Base-by-base conservation (phyloP, 2,888 invertebrate genomes). In the Linyphia triangularis region DNA sequence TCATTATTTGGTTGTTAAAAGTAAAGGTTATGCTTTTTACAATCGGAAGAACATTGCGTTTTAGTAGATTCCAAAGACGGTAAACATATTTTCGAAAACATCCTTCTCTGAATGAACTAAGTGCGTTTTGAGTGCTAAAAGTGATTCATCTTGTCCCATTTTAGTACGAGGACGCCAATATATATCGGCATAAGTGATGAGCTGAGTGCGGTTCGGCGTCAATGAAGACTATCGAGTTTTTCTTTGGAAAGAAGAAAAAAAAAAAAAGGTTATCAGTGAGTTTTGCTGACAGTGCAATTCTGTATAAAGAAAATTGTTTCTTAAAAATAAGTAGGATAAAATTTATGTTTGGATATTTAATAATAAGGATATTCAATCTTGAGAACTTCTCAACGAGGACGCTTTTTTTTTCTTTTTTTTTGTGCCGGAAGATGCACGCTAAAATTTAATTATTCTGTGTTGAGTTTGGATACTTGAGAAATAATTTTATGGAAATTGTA, bases 61-160 rank as follows among this genome's bases (percentile, higher is more conserved):
- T n/a, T n/a, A n/a, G n/a, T n/a, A n/a, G n/a, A n/a, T n/a, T n/a
- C n/a, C n/a, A n/a, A n/a, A 75, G 59, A n/a, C 4, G 22, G 59
- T 75, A 59, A 75, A 75, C 59, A 61, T 24, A 24, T 37, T 75
- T 59, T 73, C 7, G 33, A 19, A 61, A 77, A 77, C 26, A 40
- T 24, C 63, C 77, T 63, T n/a, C 22, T n/a, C 61, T 13, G 33
- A 24, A 22, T 19, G 26, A 24, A n/a, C n/a, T 77, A 63, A 77
- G 37, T 61, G 63, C 19, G 26, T 63, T 77, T 77, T 13, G 63
- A 77, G 75, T 24, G 63, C 9, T 19, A 61, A 37, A 26, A 40
- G 77, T 77, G 77, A 77, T 77, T 77, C 77, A 77, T 77, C 63
- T 59, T 9, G 26, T 5, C 77, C 51, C 22, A 51, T 59, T 73